Evolutionary conservation across 2,888 invertebrate genomes (phyloP), one percentile per base, ranked within the genome.

Genomic region (Digitonthophagus gazella): DNA sequence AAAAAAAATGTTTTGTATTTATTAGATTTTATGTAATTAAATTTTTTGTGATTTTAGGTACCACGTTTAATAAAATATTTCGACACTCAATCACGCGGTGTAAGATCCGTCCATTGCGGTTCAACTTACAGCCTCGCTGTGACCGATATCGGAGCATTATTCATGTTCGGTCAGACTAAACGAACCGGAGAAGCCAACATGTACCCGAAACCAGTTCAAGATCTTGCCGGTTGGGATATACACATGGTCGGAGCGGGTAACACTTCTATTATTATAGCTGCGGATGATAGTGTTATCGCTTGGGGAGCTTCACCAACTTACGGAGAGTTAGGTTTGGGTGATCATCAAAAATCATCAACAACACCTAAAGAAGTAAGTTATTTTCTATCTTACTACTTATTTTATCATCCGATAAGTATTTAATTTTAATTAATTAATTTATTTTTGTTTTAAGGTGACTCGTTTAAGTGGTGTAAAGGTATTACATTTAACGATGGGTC

Each of bases 241-340:
- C 89, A 93, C 69, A 89, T 91, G 74, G 88, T 97, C 56, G 96
- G 91, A 1, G 92, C 93, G 67, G 91, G 92, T 69, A 89, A 91
- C 79, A 95, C 94, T 0, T 95, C 94, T 20, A 89, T 93, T 69
- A 88, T 97, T 65, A 89, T 96, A 44, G 91, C 93, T 0, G 97
- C 97, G 0, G 97, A 97, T 80, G 94, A 96, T 65, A 91, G 92
- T 15, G 88, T 96, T 3, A 93, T 97, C 74, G 92, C 93, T 20
- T 97, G 96, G 95, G 97, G 97, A 2, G 92, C 93, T n/a, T 92
- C 95, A 56, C 97, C 97, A 0, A 95, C 96, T 2, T 97, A 91
- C 77, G 97, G 97, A 0, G 97, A 97, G 86, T 84, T 97, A 86
- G 96, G 96, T 71, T 90, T 93, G 71, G 97, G 97, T 0, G 96